These are phyloP conservation scores for Phorcus lineatus DNA, from an alignment of 2,888 invertebrate genomes.

Conservation along the genomic window DNA sequence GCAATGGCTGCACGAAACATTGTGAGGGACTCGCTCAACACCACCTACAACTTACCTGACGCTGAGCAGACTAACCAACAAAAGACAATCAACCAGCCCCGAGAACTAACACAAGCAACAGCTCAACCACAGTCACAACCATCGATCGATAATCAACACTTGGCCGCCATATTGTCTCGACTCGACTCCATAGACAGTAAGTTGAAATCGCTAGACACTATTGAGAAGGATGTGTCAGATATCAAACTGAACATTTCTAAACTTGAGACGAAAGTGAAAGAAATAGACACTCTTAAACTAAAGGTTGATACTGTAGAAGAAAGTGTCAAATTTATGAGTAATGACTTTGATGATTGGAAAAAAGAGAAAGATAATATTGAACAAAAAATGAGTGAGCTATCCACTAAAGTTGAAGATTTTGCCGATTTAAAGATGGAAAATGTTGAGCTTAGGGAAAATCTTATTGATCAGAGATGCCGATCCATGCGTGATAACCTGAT, in stretches of 20 bases:
- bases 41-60: not conserved
- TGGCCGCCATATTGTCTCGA: not conserved
- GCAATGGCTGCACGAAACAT: not conserved
- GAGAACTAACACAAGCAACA: not conserved
- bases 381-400: too few species aligned
- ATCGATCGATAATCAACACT: not conserved
- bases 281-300: too few species aligned
- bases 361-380: too few species aligned
- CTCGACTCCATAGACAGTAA: constrained; percentile 5
- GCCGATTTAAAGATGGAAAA: too few species aligned
- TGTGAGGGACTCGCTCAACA: not conserved
- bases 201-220: not conserved
- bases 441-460: too few species aligned
- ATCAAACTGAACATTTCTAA: not conserved
- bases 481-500: too few species aligned
- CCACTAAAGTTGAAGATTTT: too few species aligned
- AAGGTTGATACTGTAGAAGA: too few species aligned
- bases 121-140: not conserved
- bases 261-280: too few species aligned
- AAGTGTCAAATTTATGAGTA: too few species aligned
- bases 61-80: not conserved
- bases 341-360: too few species aligned
- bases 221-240: not conserved
- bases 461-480: too few species aligned
- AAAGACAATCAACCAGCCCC: not conserved